Conservation (phyloP, 2,888 invertebrate genomes). For the Latrodectus hesperus region DNA sequence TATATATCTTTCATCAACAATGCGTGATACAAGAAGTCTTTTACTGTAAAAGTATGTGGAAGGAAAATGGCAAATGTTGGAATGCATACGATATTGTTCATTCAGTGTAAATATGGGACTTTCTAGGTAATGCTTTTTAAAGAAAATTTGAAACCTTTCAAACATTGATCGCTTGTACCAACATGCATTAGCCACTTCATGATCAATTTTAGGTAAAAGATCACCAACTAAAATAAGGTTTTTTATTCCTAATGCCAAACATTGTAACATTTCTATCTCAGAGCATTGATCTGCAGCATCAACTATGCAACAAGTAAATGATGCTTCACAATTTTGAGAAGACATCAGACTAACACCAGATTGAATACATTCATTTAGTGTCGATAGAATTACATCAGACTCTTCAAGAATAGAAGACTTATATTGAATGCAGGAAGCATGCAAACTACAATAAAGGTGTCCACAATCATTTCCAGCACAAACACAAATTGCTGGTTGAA, state of each 20-base stretch:
- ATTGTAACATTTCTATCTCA: constrained; percentile 78
- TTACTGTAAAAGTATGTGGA: constrained; percentile 83
- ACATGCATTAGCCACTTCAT: constrained; percentile 78
- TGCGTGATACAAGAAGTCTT: constrained; percentile 75
- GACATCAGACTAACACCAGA: constrained; percentile 40
- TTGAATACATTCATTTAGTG: constrained; percentile 79
- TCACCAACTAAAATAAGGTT: constrained; percentile 90
- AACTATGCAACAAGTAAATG: constrained; percentile 81
- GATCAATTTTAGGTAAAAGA: constrained; percentile 85
- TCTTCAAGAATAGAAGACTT: constrained; percentile 72
- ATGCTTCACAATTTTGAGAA: constrained; percentile 36
- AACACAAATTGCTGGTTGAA: background rate
- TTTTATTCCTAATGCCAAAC: background rate
- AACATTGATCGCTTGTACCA: constrained; percentile 76
- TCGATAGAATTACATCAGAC: constrained; percentile 83
- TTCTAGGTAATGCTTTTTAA: constrained; percentile 73
- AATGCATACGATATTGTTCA: constrained; percentile 89
- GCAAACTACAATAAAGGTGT: background rate
- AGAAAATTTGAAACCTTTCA: constrained; percentile 81
- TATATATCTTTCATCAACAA: constrained; percentile 70
- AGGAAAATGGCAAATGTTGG: constrained; percentile 86
- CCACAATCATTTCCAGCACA: background rate
- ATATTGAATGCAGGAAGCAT: background rate
- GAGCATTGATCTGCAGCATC: constrained; percentile 92
- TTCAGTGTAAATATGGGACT: constrained; percentile 73